Evolutionary conservation across 2,797 vertebrate species (phyloP).

Genomic region (Dromococcyx pavoninus): DNA sequence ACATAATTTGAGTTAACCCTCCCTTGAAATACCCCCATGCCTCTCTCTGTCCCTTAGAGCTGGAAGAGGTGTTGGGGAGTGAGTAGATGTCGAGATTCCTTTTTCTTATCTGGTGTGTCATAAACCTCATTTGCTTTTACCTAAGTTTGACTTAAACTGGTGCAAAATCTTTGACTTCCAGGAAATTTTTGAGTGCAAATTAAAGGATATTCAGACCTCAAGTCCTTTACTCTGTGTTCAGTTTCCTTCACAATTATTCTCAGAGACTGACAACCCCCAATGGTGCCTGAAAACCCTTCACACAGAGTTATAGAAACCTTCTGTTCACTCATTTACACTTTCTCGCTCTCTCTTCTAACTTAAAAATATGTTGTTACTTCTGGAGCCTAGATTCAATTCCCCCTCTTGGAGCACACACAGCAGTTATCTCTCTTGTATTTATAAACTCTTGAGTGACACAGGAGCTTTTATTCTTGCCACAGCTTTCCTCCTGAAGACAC

Average conservation of each 20-base stretch:
- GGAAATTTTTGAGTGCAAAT: neutral
- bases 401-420: neutral
- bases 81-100: neutral
- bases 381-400: neutral
- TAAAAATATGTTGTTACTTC: slow-evolving; percentile 17
- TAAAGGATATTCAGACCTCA: neutral
- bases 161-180: neutral
- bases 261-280: neutral
- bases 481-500: neutral
- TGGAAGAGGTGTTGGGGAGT: fast-evolving
- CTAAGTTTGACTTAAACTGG: neutral
- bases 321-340: neutral
- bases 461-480: neutral
- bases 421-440: neutral
- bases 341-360: neutral
- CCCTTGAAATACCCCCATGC: neutral
- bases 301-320: neutral
- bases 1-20: neutral
- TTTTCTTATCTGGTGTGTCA: neutral
- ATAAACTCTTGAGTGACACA: neutral
- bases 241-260: neutral
- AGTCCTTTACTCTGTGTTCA: neutral
- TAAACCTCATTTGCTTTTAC: neutral
- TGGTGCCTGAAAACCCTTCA: neutral
- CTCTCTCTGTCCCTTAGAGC: neutral